phyloP scores from a whole-genome alignment of 2,113 vertebrate genomes.

The Mesoclemmys tuberculata region DNA sequence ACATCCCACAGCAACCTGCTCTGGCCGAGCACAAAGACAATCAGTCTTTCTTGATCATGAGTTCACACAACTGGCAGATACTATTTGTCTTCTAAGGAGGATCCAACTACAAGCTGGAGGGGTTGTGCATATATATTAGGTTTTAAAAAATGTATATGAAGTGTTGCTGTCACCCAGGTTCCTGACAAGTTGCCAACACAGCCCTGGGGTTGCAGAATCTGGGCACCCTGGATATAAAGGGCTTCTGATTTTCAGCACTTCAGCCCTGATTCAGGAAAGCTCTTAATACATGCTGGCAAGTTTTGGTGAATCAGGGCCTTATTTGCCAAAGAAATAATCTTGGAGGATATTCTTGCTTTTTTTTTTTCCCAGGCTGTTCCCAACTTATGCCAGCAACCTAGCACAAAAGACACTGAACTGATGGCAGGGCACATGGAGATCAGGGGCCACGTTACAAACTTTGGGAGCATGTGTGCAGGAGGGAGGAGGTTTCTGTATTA shows the following conservation, averaged over 20 bases:
- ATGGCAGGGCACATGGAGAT: too few relatives aligned
- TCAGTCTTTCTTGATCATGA: not conserved
- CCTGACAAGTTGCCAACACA: fast-evolving
- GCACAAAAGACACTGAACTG: too few relatives aligned
- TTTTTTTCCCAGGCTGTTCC: not conserved
- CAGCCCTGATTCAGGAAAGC: too few relatives aligned
- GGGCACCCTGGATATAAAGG: too few relatives aligned
- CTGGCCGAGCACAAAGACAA: not conserved
- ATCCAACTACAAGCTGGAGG: not conserved
- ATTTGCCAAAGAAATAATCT: not conserved
- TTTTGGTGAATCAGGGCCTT: not conserved
- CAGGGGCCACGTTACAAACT: too few relatives aligned
- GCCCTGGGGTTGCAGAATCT: not conserved
- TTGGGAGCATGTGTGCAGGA: too few relatives aligned
- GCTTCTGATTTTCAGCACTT: too few relatives aligned
- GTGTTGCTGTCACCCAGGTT: not conserved
- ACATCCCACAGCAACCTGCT: not conserved
- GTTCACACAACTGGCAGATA: not conserved
- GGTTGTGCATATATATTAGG: not conserved
- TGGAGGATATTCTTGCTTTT: not conserved
- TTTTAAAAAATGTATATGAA: not conserved
- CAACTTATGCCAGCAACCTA: not conserved
- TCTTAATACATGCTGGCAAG: too few relatives aligned
- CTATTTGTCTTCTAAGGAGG: not conserved
- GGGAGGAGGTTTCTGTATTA: not conserved